Percentiles rank a stretch among this genome's conserved stretches.
phyloP scores from a whole-genome alignment of 1,140 invertebrate species.

The Drosophila dunni region DNA sequence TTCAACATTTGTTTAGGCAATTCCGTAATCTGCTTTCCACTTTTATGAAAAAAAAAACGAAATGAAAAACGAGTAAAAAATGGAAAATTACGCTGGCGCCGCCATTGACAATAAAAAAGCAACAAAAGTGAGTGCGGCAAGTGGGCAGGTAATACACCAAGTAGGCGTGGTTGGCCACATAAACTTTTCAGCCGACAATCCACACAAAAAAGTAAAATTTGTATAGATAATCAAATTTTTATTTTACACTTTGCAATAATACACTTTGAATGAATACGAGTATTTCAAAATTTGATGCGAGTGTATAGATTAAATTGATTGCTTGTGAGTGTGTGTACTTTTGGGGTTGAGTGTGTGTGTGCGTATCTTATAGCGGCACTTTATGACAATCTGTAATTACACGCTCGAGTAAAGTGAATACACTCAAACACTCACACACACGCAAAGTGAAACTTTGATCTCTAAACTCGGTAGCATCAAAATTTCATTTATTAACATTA shows the following conservation, averaged over 20 bases:
- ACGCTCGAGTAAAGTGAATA: conserved; percentile 33
- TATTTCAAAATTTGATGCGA: conserved; percentile 23
- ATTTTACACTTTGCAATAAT: conserved; percentile 42
- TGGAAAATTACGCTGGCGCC: conserved; percentile 26
- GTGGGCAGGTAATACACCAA: neutral
- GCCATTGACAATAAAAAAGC: conserved; percentile 41
- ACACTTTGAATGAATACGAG: conserved; percentile 1
- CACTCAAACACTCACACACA: conserved; percentile 9
- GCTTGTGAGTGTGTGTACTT: conserved; percentile 3
- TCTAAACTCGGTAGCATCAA: conserved; percentile 21
- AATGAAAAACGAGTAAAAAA: conserved; percentile 12
- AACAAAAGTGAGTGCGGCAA: conserved; percentile 26
- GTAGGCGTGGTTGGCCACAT: neutral
- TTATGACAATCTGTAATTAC: conserved; percentile 46
- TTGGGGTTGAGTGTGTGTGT: neutral
- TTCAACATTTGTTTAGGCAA: conserved; percentile 13
- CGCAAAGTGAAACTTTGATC: conserved; percentile 49
- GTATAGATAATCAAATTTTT: conserved; percentile 40
- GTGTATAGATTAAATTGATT: conserved; percentile 53
- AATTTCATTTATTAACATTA: conserved; percentile 47
- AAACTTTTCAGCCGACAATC: conserved; percentile 32
- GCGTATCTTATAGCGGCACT: conserved; percentile 23
- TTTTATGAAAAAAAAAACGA: conserved; percentile 37
- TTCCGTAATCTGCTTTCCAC: conserved; percentile 33
- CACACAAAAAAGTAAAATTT: conserved; percentile 1